phyloP scores from a whole-genome alignment of 35 echinoderm and acorn worm species.

The Apostichopus californicus region DNA sequence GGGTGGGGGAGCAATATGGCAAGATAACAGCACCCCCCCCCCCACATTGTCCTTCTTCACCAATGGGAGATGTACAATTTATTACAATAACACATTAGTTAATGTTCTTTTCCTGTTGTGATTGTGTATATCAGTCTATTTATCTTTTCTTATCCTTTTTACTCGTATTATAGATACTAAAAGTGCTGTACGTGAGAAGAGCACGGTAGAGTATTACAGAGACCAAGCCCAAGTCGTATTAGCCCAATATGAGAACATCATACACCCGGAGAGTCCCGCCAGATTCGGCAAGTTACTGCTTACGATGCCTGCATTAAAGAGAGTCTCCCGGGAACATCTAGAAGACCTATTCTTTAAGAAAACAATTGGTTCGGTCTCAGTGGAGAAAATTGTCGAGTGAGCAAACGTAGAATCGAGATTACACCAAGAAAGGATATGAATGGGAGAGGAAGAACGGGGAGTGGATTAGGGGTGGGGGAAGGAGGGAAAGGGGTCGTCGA shows the following conservation, averaged over 20 bases:
- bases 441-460: too few species aligned
- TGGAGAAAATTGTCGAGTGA: conserved; percentile 81
- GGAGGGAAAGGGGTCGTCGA: too few species aligned
- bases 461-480: too few species aligned
- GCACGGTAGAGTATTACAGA: conserved; percentile 90
- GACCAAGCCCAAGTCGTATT: conserved; percentile 94
- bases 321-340: conserved; percentile 63
- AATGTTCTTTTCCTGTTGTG: too few species aligned
- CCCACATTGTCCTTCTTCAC: too few species aligned
- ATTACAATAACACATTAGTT: too few species aligned
- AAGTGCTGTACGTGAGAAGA: conserved; percentile 71
- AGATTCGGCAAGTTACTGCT: conserved; percentile 95
- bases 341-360: conserved; percentile 90
- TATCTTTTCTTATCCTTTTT: not conserved
- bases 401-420: too few species aligned
- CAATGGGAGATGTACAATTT: too few species aligned
- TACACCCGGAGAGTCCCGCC: conserved; percentile 90
- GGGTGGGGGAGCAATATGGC: too few species aligned
- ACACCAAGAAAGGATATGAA: too few species aligned
- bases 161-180: conserved; percentile 72
- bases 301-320: conserved; percentile 85
- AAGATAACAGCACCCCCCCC: too few species aligned
- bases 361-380: conserved; percentile 76
- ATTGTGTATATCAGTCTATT: too few species aligned
- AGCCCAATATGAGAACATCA: conserved; percentile 93